phyloP scores from a whole-genome alignment of 2,113 vertebrate species.

The Microtus richardsoni region DNA sequence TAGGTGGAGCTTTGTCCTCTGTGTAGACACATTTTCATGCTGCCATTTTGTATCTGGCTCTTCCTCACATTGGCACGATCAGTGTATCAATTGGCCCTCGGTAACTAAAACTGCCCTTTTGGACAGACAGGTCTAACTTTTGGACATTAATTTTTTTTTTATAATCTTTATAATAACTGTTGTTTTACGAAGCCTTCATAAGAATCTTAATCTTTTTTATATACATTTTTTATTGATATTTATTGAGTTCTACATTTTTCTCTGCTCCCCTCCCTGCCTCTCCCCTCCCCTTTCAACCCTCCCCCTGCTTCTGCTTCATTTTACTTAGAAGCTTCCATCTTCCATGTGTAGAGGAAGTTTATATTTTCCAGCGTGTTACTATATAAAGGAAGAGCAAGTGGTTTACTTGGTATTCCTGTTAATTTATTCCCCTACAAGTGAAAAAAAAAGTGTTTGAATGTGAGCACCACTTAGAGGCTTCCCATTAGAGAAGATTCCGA shows the following conservation, averaged over 20 bases:
- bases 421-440: slow-evolving; percentile 49
- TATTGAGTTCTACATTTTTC: no score
- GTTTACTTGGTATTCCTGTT: not conserved
- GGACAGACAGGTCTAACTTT: not conserved
- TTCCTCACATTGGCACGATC: not conserved
- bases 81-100: not conserved
- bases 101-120: not conserved
- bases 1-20: not conserved
- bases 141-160: not conserved
- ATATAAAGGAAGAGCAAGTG: not conserved
- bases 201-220: not conserved
- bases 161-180: not conserved
- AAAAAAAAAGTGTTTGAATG: slow-evolving; percentile 41
- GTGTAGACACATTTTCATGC: not conserved
- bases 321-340: not conserved
- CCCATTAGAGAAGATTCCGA: not conserved
- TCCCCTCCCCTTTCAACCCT: no score
- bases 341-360: slow-evolving; percentile 46
- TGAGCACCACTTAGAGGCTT: not conserved
- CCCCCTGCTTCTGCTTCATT: not conserved
- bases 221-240: no score
- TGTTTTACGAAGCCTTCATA: not conserved
- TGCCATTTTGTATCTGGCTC: not conserved
- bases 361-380: slow-evolving; percentile 38
- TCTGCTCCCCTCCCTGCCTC: no score